A percentile compares a stretch with the other conserved stretches of the same genome.
Evolutionary conservation across 2,113 vertebrate genomes (phyloP).

Genomic region (Paramormyrops kingsleyae): DNA sequence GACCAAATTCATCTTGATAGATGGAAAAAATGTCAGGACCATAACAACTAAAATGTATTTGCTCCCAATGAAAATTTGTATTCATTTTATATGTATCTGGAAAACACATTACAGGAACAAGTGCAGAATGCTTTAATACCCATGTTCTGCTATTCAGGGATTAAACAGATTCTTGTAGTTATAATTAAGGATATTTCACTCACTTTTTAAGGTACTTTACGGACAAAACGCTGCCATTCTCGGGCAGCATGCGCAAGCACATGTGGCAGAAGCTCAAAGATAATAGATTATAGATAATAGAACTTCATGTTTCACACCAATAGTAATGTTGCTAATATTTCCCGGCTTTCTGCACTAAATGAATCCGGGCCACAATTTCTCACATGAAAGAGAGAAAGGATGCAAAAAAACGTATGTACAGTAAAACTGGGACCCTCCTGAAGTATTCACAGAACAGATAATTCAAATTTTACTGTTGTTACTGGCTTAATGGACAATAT

Average conservation of each 20-base stretch:
- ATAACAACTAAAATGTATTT: not conserved
- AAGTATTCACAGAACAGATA: not conserved
- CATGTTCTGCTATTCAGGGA: not conserved
- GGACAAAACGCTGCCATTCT: conserved; percentile 31
- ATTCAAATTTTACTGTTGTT: conserved; percentile 12
- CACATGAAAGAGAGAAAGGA: not conserved
- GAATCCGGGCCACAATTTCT: not conserved
- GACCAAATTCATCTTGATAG: not conserved
- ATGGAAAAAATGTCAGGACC: not conserved
- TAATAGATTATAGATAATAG: not conserved
- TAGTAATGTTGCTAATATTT: not conserved
- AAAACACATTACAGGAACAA: not conserved
- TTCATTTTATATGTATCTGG: not conserved
- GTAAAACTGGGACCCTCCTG: not conserved
- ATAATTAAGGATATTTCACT: conserved; percentile 14
- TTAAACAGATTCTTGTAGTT: not conserved
- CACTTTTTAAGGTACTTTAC: conserved; percentile 20
- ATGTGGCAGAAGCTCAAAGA: conserved; percentile 25
- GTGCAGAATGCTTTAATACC: not conserved
- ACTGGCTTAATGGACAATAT: conserved; percentile 6
- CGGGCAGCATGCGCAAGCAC: conserved; percentile 19
- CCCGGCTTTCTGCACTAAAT: not conserved
- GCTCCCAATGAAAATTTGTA: not conserved
- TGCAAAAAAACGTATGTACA: not conserved
- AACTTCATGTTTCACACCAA: not conserved